These are phyloP conservation scores for Macrotrachela quadricornifera DNA, from an alignment of 1,140 invertebrate species.

Conservation along the genomic window DNA sequence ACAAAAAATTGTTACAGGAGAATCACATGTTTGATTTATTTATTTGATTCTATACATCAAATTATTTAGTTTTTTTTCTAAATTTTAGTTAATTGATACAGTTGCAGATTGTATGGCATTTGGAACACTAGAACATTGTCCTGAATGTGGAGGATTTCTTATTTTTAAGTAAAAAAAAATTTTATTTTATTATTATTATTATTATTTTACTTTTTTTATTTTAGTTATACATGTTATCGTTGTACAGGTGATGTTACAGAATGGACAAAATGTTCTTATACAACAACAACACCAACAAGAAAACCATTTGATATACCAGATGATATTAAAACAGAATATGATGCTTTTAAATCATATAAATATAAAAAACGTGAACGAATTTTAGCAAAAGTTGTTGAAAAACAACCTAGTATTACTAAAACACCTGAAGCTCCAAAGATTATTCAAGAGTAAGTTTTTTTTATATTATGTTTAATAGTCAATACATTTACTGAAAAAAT, in stretches of 20 bases:
- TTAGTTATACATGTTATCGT: constrained; percentile 50
- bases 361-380: too few species aligned
- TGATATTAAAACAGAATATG: constrained; percentile 44
- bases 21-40: constrained; percentile 33
- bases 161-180: too few species aligned
- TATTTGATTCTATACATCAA: too few species aligned
- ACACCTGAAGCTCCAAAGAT: too few species aligned
- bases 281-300: constrained; percentile 48
- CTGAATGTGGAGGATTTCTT: constrained; percentile 38
- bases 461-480: too few species aligned
- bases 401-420: too few species aligned
- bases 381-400: too few species aligned
- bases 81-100: background rate
- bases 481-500: too few species aligned
- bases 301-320: constrained; percentile 37
- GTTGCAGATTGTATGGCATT: constrained; percentile 49
- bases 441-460: too few species aligned
- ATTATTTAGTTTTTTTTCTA: too few species aligned
- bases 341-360: constrained; percentile 15
- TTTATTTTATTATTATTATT: too few species aligned
- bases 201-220: constrained; percentile 24
- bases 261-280: constrained; percentile 64
- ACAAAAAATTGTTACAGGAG: constrained; percentile 42
- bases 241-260: constrained; percentile 61
- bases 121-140: constrained; percentile 53